Conservation (phyloP, 2,797 vertebrate genomes). For the Poecilia picta region DNA sequence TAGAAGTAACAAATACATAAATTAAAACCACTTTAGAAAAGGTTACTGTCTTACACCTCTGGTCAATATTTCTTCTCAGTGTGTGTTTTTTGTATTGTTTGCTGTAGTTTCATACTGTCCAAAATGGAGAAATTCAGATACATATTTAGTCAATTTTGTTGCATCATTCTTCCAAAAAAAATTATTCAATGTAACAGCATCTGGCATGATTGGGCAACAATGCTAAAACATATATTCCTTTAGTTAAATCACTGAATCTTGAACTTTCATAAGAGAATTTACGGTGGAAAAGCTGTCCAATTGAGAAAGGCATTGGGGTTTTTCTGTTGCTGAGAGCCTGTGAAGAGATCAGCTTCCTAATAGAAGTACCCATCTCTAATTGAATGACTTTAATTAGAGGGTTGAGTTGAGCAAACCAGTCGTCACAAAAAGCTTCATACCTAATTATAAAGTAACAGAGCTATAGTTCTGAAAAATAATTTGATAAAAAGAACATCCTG, state of each 20-base stretch:
- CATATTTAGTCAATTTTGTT: neutral
- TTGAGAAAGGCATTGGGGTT: neutral
- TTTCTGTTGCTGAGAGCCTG: neutral
- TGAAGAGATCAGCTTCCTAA: neutral
- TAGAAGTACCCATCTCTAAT: neutral
- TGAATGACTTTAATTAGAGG: neutral
- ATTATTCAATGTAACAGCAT: neutral
- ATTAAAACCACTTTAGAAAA: constrained; percentile 18
- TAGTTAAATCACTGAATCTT: neutral
- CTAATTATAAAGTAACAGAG: constrained; percentile 20
- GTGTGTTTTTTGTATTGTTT: neutral
- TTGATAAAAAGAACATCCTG: constrained; percentile 9
- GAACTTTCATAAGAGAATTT: neutral
- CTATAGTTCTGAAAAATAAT: constrained; percentile 28
- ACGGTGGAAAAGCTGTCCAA: neutral
- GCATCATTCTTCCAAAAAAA: neutral
- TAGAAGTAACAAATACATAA: constrained; percentile 16
- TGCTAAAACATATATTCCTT: neutral
- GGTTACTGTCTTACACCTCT: neutral
- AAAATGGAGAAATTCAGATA: neutral
- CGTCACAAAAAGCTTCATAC: constrained; percentile 12
- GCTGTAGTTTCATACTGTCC: neutral
- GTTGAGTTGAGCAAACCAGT: constrained; percentile 7
- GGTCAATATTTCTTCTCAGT: too few species aligned
- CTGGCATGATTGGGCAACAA: neutral